A percentile compares a stretch with the other conserved stretches of the same genome.
These are phyloP conservation scores for Aphaenogaster floridana DNA, from an alignment of 1,140 invertebrate species.

Conservation along the genomic window DNA sequence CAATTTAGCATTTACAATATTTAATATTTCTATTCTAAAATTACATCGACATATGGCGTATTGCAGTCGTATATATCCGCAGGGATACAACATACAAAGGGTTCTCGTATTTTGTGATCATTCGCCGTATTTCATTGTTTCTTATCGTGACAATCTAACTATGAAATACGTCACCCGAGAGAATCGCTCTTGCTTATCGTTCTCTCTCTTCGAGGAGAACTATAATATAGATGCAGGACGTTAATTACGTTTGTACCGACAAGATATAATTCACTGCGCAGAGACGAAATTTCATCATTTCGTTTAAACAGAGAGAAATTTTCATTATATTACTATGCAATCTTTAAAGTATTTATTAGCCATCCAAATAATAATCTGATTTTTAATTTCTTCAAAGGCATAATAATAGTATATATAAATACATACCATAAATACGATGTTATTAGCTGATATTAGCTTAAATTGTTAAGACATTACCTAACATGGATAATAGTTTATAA, in stretches of 20 bases:
- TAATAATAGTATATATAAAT: neutral
- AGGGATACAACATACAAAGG: slow-evolving; percentile 27
- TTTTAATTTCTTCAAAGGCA: neutral
- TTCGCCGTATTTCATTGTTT: slow-evolving; percentile 56
- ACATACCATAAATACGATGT: neutral
- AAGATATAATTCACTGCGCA: slow-evolving; percentile 36
- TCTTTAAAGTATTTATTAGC: neutral
- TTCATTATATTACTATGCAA: neutral
- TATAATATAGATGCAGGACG: slow-evolving; percentile 29
- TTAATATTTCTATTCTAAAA: neutral
- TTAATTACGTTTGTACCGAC: slow-evolving; percentile 59
- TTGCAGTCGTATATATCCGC: neutral
- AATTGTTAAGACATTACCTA: neutral
- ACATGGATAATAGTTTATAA: neutral
- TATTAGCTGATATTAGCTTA: neutral
- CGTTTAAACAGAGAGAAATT: slow-evolving; percentile 13
- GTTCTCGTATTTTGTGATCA: slow-evolving; percentile 46
- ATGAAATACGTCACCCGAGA: slow-evolving; percentile 60
- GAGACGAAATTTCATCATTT: slow-evolving; percentile 35
- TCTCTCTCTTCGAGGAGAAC: slow-evolving; percentile 36
- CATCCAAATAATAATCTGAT: neutral
- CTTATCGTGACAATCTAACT: slow-evolving; percentile 56
- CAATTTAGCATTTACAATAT: neutral
- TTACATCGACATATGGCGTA: neutral
- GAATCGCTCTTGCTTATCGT: slow-evolving; percentile 42